Conservation (phyloP, 2,113 vertebrate species). For the Danio rerio region GRCz12tu NC_133194.1:11615501-11616000, state of each 20-base stretch:
- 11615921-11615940: constrained; percentile 81
- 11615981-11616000: constrained; percentile 65
- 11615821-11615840: neutral
- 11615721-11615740: constrained; percentile 51
- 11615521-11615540: constrained; percentile 3
- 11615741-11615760: neutral
- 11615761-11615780: constrained; percentile 1
- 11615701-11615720: neutral
- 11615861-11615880: constrained; percentile 6
- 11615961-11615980: constrained; percentile 55
- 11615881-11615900: constrained; percentile 16
- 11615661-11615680: neutral
- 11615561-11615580: neutral
- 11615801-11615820: constrained; percentile 7
- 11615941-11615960: constrained; percentile 74
- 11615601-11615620: neutral
- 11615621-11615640: constrained; percentile 29
- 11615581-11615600: neutral
- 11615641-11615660: neutral
- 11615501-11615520: neutral
- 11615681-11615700: neutral
- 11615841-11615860: neutral
- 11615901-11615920: constrained; percentile 11
- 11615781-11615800: constrained; percentile 19
- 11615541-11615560: constrained; percentile 6